Conservation (phyloP, 2,113 vertebrate species). For the Erythrocercus mccallii region DNA sequence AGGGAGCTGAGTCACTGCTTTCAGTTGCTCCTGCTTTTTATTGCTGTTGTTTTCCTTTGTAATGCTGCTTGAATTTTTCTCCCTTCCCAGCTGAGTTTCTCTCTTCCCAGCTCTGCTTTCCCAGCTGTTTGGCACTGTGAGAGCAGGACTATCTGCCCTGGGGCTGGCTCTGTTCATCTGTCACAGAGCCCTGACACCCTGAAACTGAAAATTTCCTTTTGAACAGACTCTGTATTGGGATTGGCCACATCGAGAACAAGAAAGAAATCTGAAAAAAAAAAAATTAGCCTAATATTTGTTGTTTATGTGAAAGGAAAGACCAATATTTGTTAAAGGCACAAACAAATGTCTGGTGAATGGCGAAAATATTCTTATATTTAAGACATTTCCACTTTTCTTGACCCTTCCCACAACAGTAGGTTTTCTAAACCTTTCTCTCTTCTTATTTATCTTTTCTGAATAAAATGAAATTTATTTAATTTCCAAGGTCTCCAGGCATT, state of each 20-base stretch:
- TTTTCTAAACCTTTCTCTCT: not conserved
- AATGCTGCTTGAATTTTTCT: not conserved
- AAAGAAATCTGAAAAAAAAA: not conserved
- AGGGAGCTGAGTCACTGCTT: not conserved
- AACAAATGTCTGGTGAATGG: not conserved
- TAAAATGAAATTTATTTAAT: not conserved
- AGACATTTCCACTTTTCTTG: not conserved
- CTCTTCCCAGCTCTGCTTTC: not conserved
- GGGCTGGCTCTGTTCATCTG: not conserved
- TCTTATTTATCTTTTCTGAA: not conserved
- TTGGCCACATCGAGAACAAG: not conserved
- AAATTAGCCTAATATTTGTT: not conserved
- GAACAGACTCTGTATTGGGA: not conserved
- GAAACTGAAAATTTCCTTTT: not conserved
- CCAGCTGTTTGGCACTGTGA: not conserved
- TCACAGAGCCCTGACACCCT: fast-evolving
- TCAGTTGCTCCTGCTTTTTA: not conserved
- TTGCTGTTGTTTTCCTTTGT: not conserved
- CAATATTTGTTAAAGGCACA: not conserved
- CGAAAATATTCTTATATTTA: not conserved
- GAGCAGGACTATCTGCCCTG: not conserved
- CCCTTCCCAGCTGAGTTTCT: not conserved
- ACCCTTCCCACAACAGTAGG: not conserved
- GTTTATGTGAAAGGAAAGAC: not conserved
- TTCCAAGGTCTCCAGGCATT: not conserved